Base-by-base conservation (phyloP, 2,888 invertebrate species). In the Odontocolon sp. region DNA sequence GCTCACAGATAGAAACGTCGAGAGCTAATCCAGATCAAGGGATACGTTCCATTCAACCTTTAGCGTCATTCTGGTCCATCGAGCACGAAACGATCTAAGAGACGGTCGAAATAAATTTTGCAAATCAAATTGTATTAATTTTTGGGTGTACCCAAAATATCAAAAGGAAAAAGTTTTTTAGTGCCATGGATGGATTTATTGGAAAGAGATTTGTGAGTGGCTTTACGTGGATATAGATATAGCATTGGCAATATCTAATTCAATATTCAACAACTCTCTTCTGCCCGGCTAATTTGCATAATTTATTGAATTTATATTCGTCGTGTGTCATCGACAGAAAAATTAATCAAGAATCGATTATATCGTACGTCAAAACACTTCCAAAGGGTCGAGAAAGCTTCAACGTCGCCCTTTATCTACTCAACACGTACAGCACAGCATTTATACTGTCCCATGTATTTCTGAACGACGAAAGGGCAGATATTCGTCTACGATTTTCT, bases 261-360 rank as follows among this genome's bases (percentile, higher is more conserved):
- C 82, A 84, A 85, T 85, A 83, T 84, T 67, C 67, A 16, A n/a
- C 40, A 66, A 40, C 63, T 78, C 79, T 69, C 72, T 80, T 71
- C 69, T 63, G 54, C 54, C 36, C 57, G 77, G 74, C 78, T 80
- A 81, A 85, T 86, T 85, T 85, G 78, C 85, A 86, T 86, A 86
- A 85, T 84, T 84, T 82, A 84, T 83, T 81, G 82, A 83, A 85
- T 82, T 82, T 83, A 83, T 82, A 86, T 86, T 83, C 84, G 82
- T 83, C 80, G 84, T 82, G 81, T 84, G 86, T 84, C 85, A 86
- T 83, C 79, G 82, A 78, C 86, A 86, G 86, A 84, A 79, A 84
- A 85, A 82, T 84, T 85, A 85, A 86, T 86, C 85, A 84, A 80
- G 80, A 85, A 84, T 85, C 84, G 82, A 85, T 82, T 81, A 82